A percentile compares a stretch with the other conserved stretches of the same genome.
phyloP scores from a whole-genome alignment of 2,888 invertebrate genomes.

The Protodeltote pygarga region DNA sequence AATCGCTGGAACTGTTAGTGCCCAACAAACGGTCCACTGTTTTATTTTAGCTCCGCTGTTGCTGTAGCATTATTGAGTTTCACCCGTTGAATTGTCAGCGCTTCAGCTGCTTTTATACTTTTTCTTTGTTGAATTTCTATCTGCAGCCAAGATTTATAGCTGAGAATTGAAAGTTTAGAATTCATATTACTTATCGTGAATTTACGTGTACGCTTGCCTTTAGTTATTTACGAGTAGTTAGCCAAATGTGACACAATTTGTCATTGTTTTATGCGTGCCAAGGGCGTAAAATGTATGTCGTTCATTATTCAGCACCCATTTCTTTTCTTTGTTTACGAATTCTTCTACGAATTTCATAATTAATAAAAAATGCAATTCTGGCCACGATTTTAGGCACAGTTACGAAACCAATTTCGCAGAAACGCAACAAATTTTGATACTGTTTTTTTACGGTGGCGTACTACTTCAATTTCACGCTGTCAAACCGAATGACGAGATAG shows the following conservation, averaged over 20 bases:
- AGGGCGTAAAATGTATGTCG: conserved; percentile 10
- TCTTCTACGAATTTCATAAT: not conserved
- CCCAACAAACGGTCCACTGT: conserved; percentile 45
- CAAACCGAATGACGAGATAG: conserved; percentile 55
- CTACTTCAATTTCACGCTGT: conserved; percentile 69
- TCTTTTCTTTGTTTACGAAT: not conserved
- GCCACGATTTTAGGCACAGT: conserved; percentile 3
- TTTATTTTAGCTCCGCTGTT: conserved; percentile 51
- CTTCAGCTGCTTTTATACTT: conserved; percentile 55
- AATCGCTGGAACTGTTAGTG: conserved; percentile 50
- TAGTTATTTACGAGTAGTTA: not conserved
- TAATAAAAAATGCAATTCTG: not conserved
- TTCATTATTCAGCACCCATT: conserved; percentile 1
- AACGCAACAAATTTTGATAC: conserved; percentile 38
- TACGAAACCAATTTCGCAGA: conserved; percentile 30
- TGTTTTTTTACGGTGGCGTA: conserved; percentile 31
- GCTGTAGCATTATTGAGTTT: conserved; percentile 58
- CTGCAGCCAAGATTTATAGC: conserved; percentile 53
- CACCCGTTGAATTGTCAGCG: conserved; percentile 56
- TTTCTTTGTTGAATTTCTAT: conserved; percentile 60
- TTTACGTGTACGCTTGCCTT: conserved; percentile 31
- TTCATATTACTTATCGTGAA: conserved; percentile 43
- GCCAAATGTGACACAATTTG: conserved; percentile 12
- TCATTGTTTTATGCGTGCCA: conserved; percentile 15
- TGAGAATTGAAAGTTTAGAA: conserved; percentile 49